Evolutionary conservation across 1,140 invertebrate genomes (phyloP), one percentile per base, ranked within the genome.

Genomic region (Cydia splendana): DNA sequence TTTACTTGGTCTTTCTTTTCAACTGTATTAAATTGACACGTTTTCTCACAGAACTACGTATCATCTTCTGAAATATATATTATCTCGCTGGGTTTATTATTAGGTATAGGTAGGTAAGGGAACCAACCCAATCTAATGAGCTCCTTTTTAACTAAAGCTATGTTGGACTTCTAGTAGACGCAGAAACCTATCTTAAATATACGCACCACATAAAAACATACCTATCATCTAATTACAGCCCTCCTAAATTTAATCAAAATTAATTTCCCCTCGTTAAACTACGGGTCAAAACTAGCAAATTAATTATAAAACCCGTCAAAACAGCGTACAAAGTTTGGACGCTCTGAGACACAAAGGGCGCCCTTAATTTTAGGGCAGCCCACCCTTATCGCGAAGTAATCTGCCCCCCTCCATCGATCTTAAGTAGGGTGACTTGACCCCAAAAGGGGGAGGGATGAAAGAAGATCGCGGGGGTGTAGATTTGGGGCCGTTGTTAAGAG

Each of bases 241-340:
- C 57, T 24, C 20, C 57, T n/a, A 82, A 82, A 85, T 84, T 87
- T 87, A 84, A 83, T 87, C 85, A 86, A 86, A 86, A 88, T 87
- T 88, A 88, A 88, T 87, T 86, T 87, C 81, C 90, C 87, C 89
- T 88, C 86, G 86, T 90, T 88, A 85, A 91, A 92, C 87, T 91
- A 91, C 88, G 87, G 83, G 81, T 78, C 77, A 80, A 89, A 93
- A 93, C 91, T 92, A 92, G 86, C 91, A 88, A 92, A 92, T 92
- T 92, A 92, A 92, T 92, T 92, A 92, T 91, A 90, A 88, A 91
- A 91, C 80, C 87, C 88, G 91, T 92, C 91, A 91, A 91, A 90
- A 91, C 90, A 91, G 90, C 84, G 84, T 83, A 78, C 85, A 86
- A 88, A 90, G 86, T 88, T 89, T 81, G 81, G 81, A 79, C 82